Evolutionary conservation across 2,113 vertebrate genomes (phyloP), one percentile per base, ranked within the genome.

Genomic region (Sphaerodactylus townsendi): DNA sequence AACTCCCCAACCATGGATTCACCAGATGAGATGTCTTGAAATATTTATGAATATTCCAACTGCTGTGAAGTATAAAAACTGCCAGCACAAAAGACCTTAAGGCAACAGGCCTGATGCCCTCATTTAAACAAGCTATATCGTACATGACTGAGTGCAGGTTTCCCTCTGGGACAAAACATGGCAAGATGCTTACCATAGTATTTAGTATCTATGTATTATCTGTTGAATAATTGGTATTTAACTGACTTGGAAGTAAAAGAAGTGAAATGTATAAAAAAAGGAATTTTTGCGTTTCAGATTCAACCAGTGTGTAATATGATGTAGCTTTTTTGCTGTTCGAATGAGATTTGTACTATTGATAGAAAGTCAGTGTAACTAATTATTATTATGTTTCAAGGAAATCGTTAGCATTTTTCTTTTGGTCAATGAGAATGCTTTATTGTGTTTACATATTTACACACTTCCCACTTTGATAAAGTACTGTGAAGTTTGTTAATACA

Each of bases 111-210:
- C 17, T 19, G 17, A 81, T 89, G 76, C 79, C 86, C 77, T 90
- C 76, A 65, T 19, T 50, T 89, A 86, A 88, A 82, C 79, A 81
- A 81, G 69, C 73, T 69, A 81, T 66, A 85, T 93, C 90, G 86
- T 72, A 62, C 83, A 93, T 88, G 91, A 69, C 83, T 41, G 74
- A 86, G 92, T 91, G 79, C 37, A 68, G 84, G 89, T 87, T 88
- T 89, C 77, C 84, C 79, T 86, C 82, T 73, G 28, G 79, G 89
- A 80, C 39, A 94, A 93, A 92, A 89, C 90, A 86, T 89, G 89
- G 89, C 0, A 48, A 92, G 84, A 88, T 90, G 86, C 88, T 62
- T 19, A 92, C 85, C 89, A 88, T 90, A 41, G 69, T 62, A 59
- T 88, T 91, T 85, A 75, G 92, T 94, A 91, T 93, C 25, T 62